Conservation (phyloP, 2,113 vertebrate genomes). For the Gymnobelideus leadbeateri region DNA sequence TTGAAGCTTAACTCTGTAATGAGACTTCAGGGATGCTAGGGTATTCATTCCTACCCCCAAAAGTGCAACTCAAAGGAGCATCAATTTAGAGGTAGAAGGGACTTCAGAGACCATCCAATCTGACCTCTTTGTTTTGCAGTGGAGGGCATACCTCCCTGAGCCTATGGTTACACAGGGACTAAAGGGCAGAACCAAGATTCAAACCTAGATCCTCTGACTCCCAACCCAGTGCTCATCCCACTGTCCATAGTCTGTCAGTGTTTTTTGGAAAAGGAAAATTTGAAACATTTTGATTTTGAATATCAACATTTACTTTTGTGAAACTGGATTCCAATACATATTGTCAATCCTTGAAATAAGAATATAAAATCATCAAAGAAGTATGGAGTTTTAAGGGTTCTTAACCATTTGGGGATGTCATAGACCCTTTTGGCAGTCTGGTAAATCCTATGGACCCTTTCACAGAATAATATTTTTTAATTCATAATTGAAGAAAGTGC, state of each 20-base stretch:
- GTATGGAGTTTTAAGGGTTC: background rate
- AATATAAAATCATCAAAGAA: background rate
- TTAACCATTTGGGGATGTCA: background rate
- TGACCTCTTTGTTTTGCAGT: background rate
- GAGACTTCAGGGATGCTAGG: background rate
- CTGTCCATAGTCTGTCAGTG: background rate
- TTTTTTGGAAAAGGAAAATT: background rate
- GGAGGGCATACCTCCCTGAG: background rate
- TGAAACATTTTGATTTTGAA: background rate
- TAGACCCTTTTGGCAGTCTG: background rate
- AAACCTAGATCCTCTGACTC: background rate
- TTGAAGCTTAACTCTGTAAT: background rate
- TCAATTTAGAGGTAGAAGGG: background rate
- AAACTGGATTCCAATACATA: background rate
- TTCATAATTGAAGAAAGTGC: background rate
- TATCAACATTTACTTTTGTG: background rate
- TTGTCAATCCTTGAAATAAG: background rate
- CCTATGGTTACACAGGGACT: background rate
- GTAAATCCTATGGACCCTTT: background rate
- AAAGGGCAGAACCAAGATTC: background rate
- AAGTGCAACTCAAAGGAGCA: background rate
- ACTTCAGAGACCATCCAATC: background rate
- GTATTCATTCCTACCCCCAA: background rate
- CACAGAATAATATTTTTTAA: background rate
- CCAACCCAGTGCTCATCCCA: background rate